phyloP scores from a whole-genome alignment of 1,140 invertebrate species.

The Lepidurus arcticus region DNA sequence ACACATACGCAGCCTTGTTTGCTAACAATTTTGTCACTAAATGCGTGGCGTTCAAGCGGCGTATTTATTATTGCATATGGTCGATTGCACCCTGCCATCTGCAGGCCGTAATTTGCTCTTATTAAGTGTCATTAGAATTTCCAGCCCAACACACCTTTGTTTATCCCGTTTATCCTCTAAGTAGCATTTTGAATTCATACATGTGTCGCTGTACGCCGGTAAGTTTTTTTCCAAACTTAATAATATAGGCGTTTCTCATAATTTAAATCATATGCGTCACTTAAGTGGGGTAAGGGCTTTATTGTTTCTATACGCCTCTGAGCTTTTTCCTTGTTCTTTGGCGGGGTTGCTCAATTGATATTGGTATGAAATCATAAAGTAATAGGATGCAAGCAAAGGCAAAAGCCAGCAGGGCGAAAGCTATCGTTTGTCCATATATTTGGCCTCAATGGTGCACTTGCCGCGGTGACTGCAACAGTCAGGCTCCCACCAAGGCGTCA shows the following conservation, averaged over 20 bases:
- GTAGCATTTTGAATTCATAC: no score
- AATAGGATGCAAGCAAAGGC: slow-evolving; percentile 33
- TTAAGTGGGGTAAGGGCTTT: not conserved
- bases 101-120: not conserved
- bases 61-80: not conserved
- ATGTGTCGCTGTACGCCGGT: no score
- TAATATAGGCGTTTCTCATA: no score
- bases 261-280: no score
- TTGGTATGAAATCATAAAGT: slow-evolving; percentile 32
- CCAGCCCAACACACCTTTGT: not conserved
- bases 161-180: not conserved
- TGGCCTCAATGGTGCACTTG: slow-evolving; percentile 39
- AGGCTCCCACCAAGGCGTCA: slow-evolving; percentile 40
- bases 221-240: no score
- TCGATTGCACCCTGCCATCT: not conserved
- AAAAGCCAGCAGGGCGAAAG: slow-evolving; percentile 38
- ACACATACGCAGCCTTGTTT: not conserved
- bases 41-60: not conserved
- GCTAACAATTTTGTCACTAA: not conserved
- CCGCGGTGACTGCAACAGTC: slow-evolving; percentile 35
- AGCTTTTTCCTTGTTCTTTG: not conserved
- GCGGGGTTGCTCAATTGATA: not conserved
- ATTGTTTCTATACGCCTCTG: not conserved
- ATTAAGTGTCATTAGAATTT: not conserved
- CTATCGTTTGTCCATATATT: slow-evolving; percentile 40